Base-by-base conservation (phyloP, 1,140 invertebrate genomes). In the Trichonephila clavata region DNA sequence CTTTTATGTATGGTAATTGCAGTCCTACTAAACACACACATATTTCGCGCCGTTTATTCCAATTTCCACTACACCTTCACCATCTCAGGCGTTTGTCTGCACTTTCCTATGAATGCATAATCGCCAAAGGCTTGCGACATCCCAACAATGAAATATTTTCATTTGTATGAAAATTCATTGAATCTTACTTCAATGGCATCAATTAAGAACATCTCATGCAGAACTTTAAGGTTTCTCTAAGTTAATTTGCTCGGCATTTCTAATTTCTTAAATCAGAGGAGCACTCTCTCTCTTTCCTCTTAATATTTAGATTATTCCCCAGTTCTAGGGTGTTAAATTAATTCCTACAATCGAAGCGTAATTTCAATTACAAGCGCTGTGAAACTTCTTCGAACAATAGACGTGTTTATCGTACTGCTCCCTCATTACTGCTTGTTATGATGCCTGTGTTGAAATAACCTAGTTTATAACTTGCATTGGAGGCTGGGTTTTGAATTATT, bases 161-260 rank as follows among this genome's bases (percentile, higher is more conserved):
- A 68, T 68, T 68, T 68, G 63, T 68, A 68, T 68, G 63, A 68
- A 68, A 68, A 68, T 68, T 68, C 63, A 68, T 24, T 68, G 21
- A 68, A 68, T 68, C n/a, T 68, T 68, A 68, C 24, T 68, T 68
- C 63, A 68, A 68, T 68, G 63, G 63, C 63, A 68, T 68, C 63
- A 68, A 68, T 68, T 68, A 68, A 68, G 63, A 68, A 13, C n/a
- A 68, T 21, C 63, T 68, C 63, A 68, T 27, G 63, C 63, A 68
- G 63, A 68, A 68, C 63, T 68, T 68, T 24, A 24, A 68, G 63
- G n/a, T 24, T 68, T 24, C 63, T 68, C 63, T 68, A 68, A 68
- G 21, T 68, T 68, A 68, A 68, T 68, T 68, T 68, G 21, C 63
- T 27, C 63, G 14, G n/a, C 63, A 68, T 68, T 68, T 68, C 21